A percentile compares a stretch with the other conserved stretches of the same genome.
These are phyloP conservation scores for Pantelozetes paolii DNA, from an alignment of 2,888 invertebrate species.

Conservation along the genomic window DNA sequence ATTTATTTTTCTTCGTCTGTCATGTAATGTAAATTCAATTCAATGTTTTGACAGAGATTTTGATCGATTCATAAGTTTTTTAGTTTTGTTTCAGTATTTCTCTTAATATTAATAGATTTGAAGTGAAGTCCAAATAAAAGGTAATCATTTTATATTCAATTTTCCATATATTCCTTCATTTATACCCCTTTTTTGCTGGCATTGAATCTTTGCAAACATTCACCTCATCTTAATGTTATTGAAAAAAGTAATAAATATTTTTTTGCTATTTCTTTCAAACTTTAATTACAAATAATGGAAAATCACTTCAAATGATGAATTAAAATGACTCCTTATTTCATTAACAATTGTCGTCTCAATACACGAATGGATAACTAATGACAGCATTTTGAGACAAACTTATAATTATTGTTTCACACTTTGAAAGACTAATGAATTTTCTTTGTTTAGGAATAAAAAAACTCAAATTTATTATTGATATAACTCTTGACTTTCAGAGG, in stretches of 20 bases:
- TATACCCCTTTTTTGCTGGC: not conserved
- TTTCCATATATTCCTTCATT: too few relatives aligned
- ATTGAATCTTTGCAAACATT: not conserved
- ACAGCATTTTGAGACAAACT: not conserved
- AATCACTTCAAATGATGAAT: not conserved
- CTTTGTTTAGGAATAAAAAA: not conserved
- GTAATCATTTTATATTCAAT: not conserved
- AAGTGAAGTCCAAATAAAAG: too few relatives aligned
- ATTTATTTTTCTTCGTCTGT: conserved; percentile 5
- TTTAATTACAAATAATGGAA: not conserved
- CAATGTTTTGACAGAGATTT: conserved; percentile 1
- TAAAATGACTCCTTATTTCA: conserved; percentile 18
- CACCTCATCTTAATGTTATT: too few relatives aligned
- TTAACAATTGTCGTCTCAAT: not conserved
- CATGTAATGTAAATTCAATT: conserved; percentile 21
- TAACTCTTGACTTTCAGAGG: not conserved
- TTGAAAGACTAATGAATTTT: not conserved
- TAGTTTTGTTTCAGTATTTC: not conserved
- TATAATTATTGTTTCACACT: conserved; percentile 31
- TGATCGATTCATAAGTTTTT: conserved; percentile 4
- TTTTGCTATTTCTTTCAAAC: not conserved
- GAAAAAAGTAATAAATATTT: too few relatives aligned
- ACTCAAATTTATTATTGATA: conserved; percentile 2
- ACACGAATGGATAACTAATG: conserved; percentile 27
- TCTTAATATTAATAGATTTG: too few relatives aligned